phyloP scores from a whole-genome alignment of 1,140 invertebrate genomes.

The Wasmannia auropunctata region DNA sequence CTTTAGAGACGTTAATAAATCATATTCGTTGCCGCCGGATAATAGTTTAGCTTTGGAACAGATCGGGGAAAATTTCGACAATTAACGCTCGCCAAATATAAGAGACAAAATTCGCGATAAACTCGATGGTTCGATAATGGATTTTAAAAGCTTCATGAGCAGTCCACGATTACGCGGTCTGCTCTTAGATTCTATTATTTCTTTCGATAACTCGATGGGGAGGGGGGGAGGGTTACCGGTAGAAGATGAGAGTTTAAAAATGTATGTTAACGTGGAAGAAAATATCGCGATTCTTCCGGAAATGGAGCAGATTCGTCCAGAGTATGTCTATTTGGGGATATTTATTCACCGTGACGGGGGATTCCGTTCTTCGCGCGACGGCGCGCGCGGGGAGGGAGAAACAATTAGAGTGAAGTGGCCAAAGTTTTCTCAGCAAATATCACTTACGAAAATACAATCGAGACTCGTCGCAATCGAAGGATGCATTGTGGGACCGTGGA shows the following conservation, averaged over 20 bases:
- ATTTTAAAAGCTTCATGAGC: background rate
- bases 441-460: slow-evolving; percentile 68
- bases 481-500: slow-evolving; percentile 61
- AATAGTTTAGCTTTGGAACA: background rate
- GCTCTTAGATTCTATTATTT: background rate
- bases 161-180: background rate
- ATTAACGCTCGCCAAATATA: background rate
- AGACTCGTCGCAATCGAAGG: slow-evolving; percentile 65
- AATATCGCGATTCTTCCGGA: slow-evolving; percentile 7
- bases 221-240: background rate
- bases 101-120: background rate
- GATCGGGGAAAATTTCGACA: background rate
- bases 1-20: slow-evolving; percentile 45
- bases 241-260: slow-evolving; percentile 30
- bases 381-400: slow-evolving; percentile 1
- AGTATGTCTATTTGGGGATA: slow-evolving; percentile 23
- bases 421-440: slow-evolving; percentile 72
- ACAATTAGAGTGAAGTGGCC: slow-evolving; percentile 68
- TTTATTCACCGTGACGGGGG: slow-evolving; percentile 30
- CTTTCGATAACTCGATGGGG: background rate
- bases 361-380: background rate
- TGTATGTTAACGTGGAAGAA: slow-evolving; percentile 29
- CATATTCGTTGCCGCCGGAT: background rate
- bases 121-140: background rate
- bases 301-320: background rate